Evolutionary conservation across 2,113 vertebrate species (phyloP), one percentile per base, ranked within the genome.

Genomic region (Dendropsophus ebraccatus): DNA sequence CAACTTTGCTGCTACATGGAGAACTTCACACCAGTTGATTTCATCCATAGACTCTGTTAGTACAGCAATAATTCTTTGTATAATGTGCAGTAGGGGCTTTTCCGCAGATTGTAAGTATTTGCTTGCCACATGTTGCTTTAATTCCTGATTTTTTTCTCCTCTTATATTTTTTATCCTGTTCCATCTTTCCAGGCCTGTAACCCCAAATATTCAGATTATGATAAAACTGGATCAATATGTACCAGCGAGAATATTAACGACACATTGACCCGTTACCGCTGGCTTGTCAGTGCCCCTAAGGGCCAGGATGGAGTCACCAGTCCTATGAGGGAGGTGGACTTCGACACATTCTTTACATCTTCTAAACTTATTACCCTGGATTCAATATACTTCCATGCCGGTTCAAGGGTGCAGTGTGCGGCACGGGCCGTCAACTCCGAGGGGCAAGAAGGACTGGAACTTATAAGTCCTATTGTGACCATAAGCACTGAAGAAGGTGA

Each of bases 271-370:
- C 94, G 30, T 30, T 99, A 98, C 92, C 94, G 97, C 80, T 99
- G 97, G 98, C 95, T 99, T 62, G 92, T 95, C 19, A 96, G 97
- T 0, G 96, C 97, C 45, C 97, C 98, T 1, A 91, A 94, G 0
- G 94, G 97, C 62, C 92, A 95, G 0, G 96, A 98, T 14, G 96
- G 97, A 0, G 95, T 99, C 81, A 96, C 96, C 86, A 96, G 96
- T 88, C 96, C 97, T 88, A 96, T 99, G 96, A 95, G 91, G 86
- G 98, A 98, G 88, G 93, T 96, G 81, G 97, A 98, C 92, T 97
- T 96, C 23, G 96, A 99, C 90, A 99, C 97, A 19, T 99, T 98
- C 92, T 98, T 99, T 80, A 97, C 98, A 0, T 97, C 97, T 10
- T 97, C 97, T 87, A 99, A 98, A 93, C 95, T 94, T 90, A 96